These are phyloP conservation scores for Sycophaga agraensis DNA, from an alignment of 1,140 invertebrate genomes.

Conservation along the genomic window DNA sequence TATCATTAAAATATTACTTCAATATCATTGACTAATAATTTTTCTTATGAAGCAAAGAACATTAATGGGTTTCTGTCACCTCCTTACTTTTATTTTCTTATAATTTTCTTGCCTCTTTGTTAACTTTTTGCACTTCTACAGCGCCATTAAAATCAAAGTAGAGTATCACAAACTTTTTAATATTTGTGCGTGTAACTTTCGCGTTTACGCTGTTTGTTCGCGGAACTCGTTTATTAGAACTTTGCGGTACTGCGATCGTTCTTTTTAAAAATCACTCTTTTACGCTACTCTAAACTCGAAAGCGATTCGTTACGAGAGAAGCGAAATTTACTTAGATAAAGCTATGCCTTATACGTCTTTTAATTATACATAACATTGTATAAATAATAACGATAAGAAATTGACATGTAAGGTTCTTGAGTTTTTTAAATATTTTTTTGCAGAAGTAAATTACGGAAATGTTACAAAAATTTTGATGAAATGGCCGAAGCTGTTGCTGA, in stretches of 20 bases:
- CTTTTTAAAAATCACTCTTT: neutral
- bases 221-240: neutral
- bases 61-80: too few species aligned
- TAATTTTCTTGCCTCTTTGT: neutral
- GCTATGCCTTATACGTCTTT: neutral
- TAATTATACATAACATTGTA: neutral
- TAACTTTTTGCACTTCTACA: neutral
- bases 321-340: too few species aligned
- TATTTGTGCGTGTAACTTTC: neutral
- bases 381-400: too few species aligned
- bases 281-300: neutral
- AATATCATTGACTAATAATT: too few species aligned
- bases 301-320: too few species aligned
- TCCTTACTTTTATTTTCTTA: neutral
- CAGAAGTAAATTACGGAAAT: slow-evolving; percentile 45
- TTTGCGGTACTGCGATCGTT: slow-evolving; percentile 9
- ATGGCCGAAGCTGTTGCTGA: slow-evolving; percentile 80
- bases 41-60: too few species aligned
- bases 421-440: neutral
- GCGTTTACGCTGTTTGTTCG: neutral
- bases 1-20: too few species aligned
- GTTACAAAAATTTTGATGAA: slow-evolving; percentile 75
- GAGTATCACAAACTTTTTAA: neutral
- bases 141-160: neutral
- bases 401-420: too few species aligned